Base-by-base conservation (phyloP, 1,140 invertebrate genomes). In the Drosophila malerkotliana region DNA sequence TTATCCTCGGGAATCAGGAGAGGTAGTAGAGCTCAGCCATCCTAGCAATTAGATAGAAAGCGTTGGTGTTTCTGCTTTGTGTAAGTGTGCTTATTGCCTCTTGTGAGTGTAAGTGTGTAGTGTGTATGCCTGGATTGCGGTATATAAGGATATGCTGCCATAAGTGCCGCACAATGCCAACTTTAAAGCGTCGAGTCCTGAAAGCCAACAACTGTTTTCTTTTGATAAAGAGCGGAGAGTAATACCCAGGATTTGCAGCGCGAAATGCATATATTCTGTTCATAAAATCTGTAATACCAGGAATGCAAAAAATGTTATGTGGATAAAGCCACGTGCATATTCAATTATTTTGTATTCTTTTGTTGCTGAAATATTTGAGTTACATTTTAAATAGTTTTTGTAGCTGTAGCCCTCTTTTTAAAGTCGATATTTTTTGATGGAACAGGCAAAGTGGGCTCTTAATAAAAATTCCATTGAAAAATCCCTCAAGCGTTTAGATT, bases 21-120 rank as follows among this genome's bases (percentile, higher is more conserved):
- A 49, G 28, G 10, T n/a, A 41, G 21, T 24, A 9, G 41, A 12
- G 41, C 41, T 14, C 34, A n/a, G 64, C 34, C 44, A 41, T 53
- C 51, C 58, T 61, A 56, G 62, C 80, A 84, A 84, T 84, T 82
- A 84, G 76, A 63, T 39, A 45, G 44, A 47, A 53, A 57, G 72
- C 41, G 47, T 3, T 21, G 30, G 55, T 37, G 47, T 39, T 47
- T 58, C 66, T 39, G 37, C 26, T 12, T 14, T 21, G 18, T 37
- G 56, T 15, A 44, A 61, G 49, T 34, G 39, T 60, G 69, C 41
- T 59, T 60, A 72, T 72, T 72, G 68, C 41, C 41, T 44, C 41
- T 18, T 15, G 15, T 3, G 18, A 12, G 15, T 28, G 48, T 53
- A 48, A 6, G n/a, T 15, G 30, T n/a, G 30, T 28, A 6, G 6